These are phyloP conservation scores for Rachycentron canadum DNA, from an alignment of 2,797 vertebrate genomes.

Conservation along the genomic window DNA sequence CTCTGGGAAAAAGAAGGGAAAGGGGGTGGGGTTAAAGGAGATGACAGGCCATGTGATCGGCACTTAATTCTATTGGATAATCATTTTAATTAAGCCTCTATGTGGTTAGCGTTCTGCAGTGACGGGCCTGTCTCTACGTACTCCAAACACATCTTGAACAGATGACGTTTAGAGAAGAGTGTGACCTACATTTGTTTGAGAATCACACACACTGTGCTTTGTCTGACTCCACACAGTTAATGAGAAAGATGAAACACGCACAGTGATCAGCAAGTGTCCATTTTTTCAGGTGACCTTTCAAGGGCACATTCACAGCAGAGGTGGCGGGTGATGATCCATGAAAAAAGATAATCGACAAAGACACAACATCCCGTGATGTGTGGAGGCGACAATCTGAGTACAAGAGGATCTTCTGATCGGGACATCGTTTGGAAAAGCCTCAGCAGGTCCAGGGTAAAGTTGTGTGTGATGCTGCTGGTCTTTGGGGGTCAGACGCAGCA, in stretches of 20 bases:
- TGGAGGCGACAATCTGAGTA: neutral
- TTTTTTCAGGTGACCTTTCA: constrained; percentile 57
- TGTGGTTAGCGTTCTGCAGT: constrained; percentile 48
- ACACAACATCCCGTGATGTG: neutral
- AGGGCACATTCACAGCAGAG: constrained; percentile 33
- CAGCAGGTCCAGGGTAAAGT: neutral
- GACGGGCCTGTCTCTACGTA: constrained; percentile 47
- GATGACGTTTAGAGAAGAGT: constrained; percentile 63
- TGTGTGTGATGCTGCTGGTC: neutral
- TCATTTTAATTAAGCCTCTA: constrained; percentile 77
- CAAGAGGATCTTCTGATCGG: constrained; percentile 5
- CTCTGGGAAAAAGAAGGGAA: constrained; percentile 13
- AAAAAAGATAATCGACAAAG: constrained; percentile 1
- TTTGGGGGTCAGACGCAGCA: neutral
- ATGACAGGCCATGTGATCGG: constrained; percentile 60
- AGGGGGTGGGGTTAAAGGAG: constrained; percentile 27
- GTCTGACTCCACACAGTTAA: constrained; percentile 34
- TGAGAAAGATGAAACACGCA: constrained; percentile 33
- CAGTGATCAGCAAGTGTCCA: constrained; percentile 40
- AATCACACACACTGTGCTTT: constrained; percentile 23
- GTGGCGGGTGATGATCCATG: neutral
- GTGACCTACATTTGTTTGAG: constrained; percentile 64
- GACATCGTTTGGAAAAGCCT: neutral
- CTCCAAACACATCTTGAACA: constrained; percentile 61
- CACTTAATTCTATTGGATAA: constrained; percentile 77